These are phyloP conservation scores for Artibeus jamaicensis DNA, from an alignment of 2,797 vertebrate genomes.

Conservation along the genomic window DNA sequence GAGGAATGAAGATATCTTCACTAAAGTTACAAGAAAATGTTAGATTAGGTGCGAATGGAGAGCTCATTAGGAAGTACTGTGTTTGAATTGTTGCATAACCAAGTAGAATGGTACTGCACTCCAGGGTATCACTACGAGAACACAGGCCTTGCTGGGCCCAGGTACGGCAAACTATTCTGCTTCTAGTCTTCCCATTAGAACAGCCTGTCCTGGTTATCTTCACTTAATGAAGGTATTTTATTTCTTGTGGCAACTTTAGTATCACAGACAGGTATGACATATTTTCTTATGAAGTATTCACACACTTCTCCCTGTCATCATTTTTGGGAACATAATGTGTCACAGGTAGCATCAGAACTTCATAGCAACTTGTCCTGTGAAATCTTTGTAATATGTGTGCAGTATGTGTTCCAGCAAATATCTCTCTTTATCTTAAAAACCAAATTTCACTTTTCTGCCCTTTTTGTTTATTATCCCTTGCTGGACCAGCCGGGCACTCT, in stretches of 20 bases:
- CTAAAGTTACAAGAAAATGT: neutral
- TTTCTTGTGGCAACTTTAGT: neutral
- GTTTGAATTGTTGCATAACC: neutral
- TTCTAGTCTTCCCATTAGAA: neutral
- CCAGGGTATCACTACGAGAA: neutral
- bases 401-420: neutral
- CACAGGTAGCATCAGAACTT: neutral
- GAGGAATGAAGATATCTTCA: neutral
- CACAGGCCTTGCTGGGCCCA: neutral
- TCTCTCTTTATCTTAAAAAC: neutral
- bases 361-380: neutral
- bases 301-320: neutral
- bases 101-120: neutral
- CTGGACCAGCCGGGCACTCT: too few species aligned
- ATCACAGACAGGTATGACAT: neutral
- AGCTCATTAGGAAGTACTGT: neutral
- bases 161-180: neutral
- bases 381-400: neutral
- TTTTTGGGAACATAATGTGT: conserved; percentile 26
- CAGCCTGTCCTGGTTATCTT: neutral
- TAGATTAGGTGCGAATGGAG: neutral
- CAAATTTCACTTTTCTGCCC: neutral
- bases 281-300: neutral
- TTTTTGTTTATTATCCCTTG: too few species aligned
- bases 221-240: neutral